phyloP scores from a whole-genome alignment of 2,888 invertebrate species.

The Xylota segnis region DNA sequence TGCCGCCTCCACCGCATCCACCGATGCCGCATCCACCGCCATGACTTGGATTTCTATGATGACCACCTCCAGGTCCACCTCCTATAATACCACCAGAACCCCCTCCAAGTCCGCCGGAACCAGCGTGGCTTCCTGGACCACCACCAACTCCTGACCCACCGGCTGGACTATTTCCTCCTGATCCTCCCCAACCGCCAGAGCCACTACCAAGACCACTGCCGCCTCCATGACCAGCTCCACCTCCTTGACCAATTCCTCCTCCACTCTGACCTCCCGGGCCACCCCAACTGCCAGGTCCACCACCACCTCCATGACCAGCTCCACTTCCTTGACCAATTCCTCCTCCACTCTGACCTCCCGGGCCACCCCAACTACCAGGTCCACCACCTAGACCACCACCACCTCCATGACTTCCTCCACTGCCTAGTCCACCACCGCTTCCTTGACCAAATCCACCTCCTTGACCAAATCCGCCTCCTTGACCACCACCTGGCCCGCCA shows the following conservation, averaged over 20 bases:
- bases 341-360: no score
- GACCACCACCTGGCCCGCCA: not conserved
- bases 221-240: not conserved
- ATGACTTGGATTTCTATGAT: not conserved
- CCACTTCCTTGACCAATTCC: no score
- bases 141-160: not conserved
- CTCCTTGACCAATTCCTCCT: not conserved
- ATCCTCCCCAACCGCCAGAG: not conserved
- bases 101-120: not conserved
- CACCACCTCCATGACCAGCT: not conserved
- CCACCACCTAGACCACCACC: not conserved
- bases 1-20: not conserved
- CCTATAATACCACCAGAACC: conserved; percentile 1
- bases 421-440: not conserved
- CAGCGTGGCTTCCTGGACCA: not conserved
- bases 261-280: not conserved
- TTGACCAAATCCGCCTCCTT: not conserved
- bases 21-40: not conserved
- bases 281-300: not conserved
- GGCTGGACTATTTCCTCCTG: not conserved
- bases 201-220: not conserved
- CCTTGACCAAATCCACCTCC: not conserved
- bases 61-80: not conserved
- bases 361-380: not conserved
- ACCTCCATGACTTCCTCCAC: not conserved